Evolutionary conservation across 2,797 vertebrate species (phyloP), one percentile per base, ranked within the genome.

Genomic region (Neoniphon sammara): DNA sequence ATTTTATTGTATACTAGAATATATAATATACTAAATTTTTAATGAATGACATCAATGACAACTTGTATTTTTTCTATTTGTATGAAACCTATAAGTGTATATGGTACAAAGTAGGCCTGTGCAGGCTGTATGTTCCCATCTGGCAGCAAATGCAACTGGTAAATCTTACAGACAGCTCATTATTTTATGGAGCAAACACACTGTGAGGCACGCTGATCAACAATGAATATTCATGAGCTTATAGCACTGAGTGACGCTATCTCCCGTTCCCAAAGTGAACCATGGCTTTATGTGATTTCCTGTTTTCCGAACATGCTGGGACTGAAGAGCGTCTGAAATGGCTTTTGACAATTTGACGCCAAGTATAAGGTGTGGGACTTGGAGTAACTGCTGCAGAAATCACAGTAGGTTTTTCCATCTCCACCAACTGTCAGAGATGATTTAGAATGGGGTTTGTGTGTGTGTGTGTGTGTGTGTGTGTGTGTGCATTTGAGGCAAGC

Each of bases 401-500:
- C n/a, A 11, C 53, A 55, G 14, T 17, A 55, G 53, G 6, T 17
- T 15, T 17, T 15, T 27, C 53, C 23, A 55, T 30, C 7, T 55
- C 14, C 53, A 55, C 3, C 11, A 15, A 7, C 23, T 34, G 46
- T 10, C 11, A 9, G 60, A 25, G 42, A 54, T 54, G 9, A 54
- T 54, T 5, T 27, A 54, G 15, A 17, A 46, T 46, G 44, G 61
- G 5, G 31, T 34, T 34, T 18, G 18, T 49, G 61, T 31, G 61
- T 50, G 44, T 30, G 17, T 39, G 49, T 53, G 49, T 52, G 66
- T 64, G 52, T 54, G 54, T 58, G 53, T 34, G 66, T 68, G 53
- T 57, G 18, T 42, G 64, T 55, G 36, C 15, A 46, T 46, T 17
- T 46, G 14, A 46, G 14, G 3, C 44, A 4, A 46, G 14, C 44